Percentiles rank a stretch among this genome's conserved stretches.
phyloP scores from a whole-genome alignment of 2,797 vertebrate genomes.

The Carcharodon carcharias region DNA sequence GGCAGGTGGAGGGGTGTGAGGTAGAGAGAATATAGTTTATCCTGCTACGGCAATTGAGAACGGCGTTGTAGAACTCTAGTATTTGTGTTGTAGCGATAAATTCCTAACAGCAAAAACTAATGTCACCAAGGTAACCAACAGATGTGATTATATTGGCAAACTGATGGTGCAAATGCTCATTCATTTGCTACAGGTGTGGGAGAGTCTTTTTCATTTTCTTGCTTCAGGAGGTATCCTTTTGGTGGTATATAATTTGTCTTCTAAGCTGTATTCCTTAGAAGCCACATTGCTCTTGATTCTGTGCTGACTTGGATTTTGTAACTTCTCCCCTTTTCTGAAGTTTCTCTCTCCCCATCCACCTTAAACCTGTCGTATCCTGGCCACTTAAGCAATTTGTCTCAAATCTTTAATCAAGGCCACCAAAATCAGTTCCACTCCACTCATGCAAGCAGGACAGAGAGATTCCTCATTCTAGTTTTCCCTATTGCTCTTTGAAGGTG shows the following conservation, averaged over 20 bases:
- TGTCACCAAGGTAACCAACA: neutral
- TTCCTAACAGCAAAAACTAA: neutral
- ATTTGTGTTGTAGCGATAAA: neutral
- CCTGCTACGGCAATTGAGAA: too few species aligned
- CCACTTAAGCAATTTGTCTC: neutral
- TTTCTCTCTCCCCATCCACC: neutral
- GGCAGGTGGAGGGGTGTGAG: neutral
- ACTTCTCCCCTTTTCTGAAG: neutral
- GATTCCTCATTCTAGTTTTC: neutral
- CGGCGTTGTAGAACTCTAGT: neutral
- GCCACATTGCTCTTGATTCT: neutral
- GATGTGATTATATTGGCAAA: neutral
- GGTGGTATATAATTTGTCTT: neutral
- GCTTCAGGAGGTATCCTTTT: neutral
- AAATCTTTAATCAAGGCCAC: neutral
- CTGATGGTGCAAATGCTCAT: neutral
- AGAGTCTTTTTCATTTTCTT: neutral
- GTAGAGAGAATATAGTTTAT: neutral
- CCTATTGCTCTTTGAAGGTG: neutral
- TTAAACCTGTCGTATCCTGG: neutral
- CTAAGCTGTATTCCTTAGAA: neutral
- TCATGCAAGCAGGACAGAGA: neutral
- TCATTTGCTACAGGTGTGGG: neutral
- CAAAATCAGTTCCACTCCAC: neutral
- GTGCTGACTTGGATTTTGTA: neutral